Conservation (phyloP, 2,797 vertebrate genomes). For the Chiroxiphia lanceolata region DNA sequence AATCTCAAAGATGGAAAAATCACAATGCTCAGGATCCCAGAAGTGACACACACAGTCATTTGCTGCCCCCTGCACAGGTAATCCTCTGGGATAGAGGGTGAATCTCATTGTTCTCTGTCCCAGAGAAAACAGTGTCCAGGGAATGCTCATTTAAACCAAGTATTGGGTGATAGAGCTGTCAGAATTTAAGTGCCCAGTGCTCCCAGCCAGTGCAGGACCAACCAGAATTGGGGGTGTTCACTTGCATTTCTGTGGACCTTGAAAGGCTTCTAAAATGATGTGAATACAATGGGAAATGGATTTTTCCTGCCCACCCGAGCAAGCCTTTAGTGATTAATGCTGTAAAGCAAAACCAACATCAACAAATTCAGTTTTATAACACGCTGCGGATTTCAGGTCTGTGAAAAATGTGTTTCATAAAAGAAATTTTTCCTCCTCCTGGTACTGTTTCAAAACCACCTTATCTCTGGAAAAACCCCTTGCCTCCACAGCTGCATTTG, state of each 20-base stretch:
- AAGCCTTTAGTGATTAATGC: slow-evolving; percentile 27
- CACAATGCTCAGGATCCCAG: background rate
- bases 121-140: background rate
- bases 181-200: background rate
- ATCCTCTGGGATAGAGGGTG: background rate
- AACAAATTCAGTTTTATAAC: slow-evolving; percentile 2
- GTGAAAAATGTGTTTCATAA: background rate
- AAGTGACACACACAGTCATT: accelerated
- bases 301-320: slow-evolving; percentile 17
- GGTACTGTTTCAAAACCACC: background rate
- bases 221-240: background rate
- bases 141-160: background rate
- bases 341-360: background rate
- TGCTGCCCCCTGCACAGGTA: background rate
- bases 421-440: background rate
- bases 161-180: background rate
- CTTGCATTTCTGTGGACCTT: background rate
- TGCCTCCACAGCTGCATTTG: background rate
- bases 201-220: background rate
- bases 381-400: background rate
- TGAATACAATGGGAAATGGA: background rate
- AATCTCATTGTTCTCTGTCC: background rate
- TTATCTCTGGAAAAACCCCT: background rate
- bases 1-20: background rate
- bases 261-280: background rate